Conservation (phyloP, 2,888 invertebrate species). For the Parnassius glacialis region DNA sequence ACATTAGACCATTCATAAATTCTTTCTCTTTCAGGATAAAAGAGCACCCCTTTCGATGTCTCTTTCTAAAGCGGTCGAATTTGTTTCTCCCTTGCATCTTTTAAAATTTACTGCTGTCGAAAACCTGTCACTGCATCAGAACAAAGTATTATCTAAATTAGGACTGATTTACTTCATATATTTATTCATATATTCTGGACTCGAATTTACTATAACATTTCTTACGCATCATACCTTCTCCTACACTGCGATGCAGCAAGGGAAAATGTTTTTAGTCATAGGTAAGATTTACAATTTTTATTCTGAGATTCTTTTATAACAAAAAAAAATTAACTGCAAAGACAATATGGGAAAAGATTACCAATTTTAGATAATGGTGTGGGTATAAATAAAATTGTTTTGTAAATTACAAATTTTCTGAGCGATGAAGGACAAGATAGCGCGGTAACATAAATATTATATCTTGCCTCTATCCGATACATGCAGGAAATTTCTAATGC, state of each 20-base stretch:
- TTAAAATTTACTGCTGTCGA: conserved; percentile 85
- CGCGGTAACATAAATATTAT: too few species aligned
- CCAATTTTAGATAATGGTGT: too few species aligned
- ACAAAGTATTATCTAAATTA: conserved; percentile 83
- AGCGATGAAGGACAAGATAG: too few species aligned
- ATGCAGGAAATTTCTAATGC: too few species aligned
- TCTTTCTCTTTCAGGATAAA: conserved; percentile 79
- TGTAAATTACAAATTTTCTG: too few species aligned
- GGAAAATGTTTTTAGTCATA: conserved; percentile 97
- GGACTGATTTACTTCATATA: conserved; percentile 94
- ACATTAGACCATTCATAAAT: conserved; percentile 6
- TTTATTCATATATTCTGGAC: conserved; percentile 95
- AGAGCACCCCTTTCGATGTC: conserved; percentile 85
- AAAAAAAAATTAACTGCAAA: background rate
- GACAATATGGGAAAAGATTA: too few species aligned
- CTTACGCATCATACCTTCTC: conserved; percentile 95
- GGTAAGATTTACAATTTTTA: conserved; percentile 78
- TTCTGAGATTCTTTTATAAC: background rate
- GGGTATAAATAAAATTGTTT: too few species aligned
- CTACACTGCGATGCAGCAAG: conserved; percentile 97
- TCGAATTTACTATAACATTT: conserved; percentile 98
- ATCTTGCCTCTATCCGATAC: too few species aligned
- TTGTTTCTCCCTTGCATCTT: conserved; percentile 68
- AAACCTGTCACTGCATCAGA: conserved; percentile 82
- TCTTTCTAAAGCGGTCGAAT: conserved; percentile 82